These are phyloP conservation scores for Psilopogon haemacephalus DNA, from an alignment of 2,113 vertebrate species.

Conservation along the genomic window DNA sequence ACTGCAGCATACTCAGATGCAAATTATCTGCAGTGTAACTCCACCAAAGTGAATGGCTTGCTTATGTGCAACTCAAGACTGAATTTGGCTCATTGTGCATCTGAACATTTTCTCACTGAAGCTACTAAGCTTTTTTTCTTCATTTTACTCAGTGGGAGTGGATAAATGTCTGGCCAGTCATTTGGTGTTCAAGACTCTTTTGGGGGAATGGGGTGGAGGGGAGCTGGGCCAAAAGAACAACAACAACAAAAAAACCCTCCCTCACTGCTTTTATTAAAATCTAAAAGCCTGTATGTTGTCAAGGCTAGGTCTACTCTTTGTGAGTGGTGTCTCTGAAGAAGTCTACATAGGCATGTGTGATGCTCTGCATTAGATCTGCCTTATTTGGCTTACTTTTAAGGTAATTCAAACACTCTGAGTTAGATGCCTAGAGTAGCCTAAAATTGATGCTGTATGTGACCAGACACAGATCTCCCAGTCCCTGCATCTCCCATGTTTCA, in stretches of 20 bases:
- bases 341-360: not conserved
- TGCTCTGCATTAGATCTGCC: not conserved
- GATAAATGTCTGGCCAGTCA: not conserved
- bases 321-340: not conserved
- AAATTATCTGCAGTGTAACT: slow-evolving; percentile 5
- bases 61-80: slow-evolving; percentile 1
- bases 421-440: not conserved
- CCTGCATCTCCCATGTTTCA: not conserved
- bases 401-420: not conserved
- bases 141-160: not conserved
- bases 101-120: slow-evolving; percentile 41
- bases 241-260: not conserved
- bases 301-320: not conserved
- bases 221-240: too few relatives aligned
- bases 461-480: not conserved
- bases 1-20: slow-evolving; percentile 36
- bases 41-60: slow-evolving; percentile 31
- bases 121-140: not conserved
- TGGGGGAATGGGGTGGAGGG: too few relatives aligned
- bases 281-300: not conserved
- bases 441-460: not conserved
- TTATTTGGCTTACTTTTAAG: not conserved
- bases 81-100: slow-evolving; percentile 20
- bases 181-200: not conserved
- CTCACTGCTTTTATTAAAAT: not conserved